phyloP scores from a whole-genome alignment of 2,113 vertebrate species.

The Synchiropus splendidus region DNA sequence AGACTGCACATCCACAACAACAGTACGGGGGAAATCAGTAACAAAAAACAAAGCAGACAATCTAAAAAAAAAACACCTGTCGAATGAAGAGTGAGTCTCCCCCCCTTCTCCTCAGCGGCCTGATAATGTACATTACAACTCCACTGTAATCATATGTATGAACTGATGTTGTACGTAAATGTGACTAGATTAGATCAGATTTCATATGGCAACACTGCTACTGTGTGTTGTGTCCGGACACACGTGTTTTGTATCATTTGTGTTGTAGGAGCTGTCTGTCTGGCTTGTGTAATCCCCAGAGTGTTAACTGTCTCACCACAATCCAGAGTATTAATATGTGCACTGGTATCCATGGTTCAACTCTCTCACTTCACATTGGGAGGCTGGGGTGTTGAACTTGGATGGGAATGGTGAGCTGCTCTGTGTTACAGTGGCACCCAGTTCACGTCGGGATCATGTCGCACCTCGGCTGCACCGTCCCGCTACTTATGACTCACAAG shows the following conservation, averaged over 20 bases:
- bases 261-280: slow-evolving; percentile 49
- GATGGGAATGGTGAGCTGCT: slow-evolving; percentile 4
- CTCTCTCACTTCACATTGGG: too few species aligned
- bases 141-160: slow-evolving; percentile 55
- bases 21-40: too few species aligned
- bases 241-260: slow-evolving; percentile 45
- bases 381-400: neutral
- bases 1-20: too few species aligned
- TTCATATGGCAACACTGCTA: slow-evolving; percentile 53
- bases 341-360: too few species aligned
- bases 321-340: slow-evolving; percentile 60
- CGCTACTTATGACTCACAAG: too few species aligned
- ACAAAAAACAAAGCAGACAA: neutral
- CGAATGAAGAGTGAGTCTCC: neutral
- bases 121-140: slow-evolving; percentile 49
- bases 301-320: slow-evolving; percentile 37
- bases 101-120: slow-evolving; percentile 25
- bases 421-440: slow-evolving; percentile 45
- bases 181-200: slow-evolving; percentile 53
- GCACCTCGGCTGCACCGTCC: neutral
- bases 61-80: neutral
- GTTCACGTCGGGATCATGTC: slow-evolving; percentile 31
- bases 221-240: slow-evolving; percentile 25
- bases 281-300: too few species aligned
- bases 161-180: slow-evolving; percentile 53